Percentiles rank a stretch among this genome's conserved stretches.
These are phyloP conservation scores for Nematostella vectensis DNA, from an alignment of 92 coral and sea anemone species.

Conservation along the genomic window DNA sequence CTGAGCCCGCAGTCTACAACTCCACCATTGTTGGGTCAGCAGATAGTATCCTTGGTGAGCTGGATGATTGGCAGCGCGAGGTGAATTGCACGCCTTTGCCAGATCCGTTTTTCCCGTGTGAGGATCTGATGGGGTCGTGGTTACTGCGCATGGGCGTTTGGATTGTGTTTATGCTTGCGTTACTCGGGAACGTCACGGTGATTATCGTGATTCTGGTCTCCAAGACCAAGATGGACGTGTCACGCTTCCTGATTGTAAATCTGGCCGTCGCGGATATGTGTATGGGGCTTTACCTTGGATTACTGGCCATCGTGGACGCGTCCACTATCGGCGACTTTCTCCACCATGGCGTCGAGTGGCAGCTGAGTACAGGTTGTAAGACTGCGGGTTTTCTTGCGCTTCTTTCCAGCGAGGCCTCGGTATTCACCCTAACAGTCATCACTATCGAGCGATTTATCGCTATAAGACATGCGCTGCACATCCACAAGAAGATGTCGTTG, in stretches of 20 bases:
- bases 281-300: slow-evolving; percentile 92
- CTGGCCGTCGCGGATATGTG: slow-evolving; percentile 90
- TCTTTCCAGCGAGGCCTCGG: slow-evolving; percentile 87
- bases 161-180: slow-evolving; percentile 88
- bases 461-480: slow-evolving; percentile 85
- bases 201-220: slow-evolving; percentile 73
- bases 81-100: slow-evolving; percentile 84
- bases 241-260: slow-evolving; percentile 80
- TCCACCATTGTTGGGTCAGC: neutral
- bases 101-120: slow-evolving; percentile 92
- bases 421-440: slow-evolving; percentile 76
- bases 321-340: slow-evolving; percentile 74
- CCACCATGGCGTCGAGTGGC: slow-evolving; percentile 87
- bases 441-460: slow-evolving; percentile 94
- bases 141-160: slow-evolving; percentile 91
- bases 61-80: slow-evolving; percentile 6
- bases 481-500: slow-evolving; percentile 65
- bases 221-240: slow-evolving; percentile 79
- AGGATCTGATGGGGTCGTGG: slow-evolving; percentile 91
- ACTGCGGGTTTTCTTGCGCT: slow-evolving; percentile 91
- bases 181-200: slow-evolving; percentile 84
- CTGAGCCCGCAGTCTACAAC: neutral
- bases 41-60: neutral
- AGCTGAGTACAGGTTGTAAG: slow-evolving; percentile 70
- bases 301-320: slow-evolving; percentile 87